Percentiles rank a stretch among this genome's conserved stretches.
These are phyloP conservation scores for Aphelinus certus DNA, from an alignment of 1,140 invertebrate genomes.

Conservation along the genomic window DNA sequence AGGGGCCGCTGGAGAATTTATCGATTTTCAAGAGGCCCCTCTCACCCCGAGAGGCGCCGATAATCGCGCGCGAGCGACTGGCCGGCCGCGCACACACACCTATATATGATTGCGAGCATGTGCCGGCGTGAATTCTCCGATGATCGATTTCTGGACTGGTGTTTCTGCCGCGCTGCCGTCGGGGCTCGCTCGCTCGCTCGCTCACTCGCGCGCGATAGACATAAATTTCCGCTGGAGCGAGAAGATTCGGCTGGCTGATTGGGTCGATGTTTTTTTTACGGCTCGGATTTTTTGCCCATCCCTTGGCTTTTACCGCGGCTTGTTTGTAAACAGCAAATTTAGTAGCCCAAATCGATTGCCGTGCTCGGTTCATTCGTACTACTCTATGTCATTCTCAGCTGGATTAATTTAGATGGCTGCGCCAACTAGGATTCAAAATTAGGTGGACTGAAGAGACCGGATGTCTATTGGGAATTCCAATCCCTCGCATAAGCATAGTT, in stretches of 20 bases:
- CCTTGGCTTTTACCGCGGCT: neutral
- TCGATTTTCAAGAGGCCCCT: slow-evolving; percentile 2
- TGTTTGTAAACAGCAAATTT: slow-evolving; percentile 20
- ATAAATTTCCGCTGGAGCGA: slow-evolving; percentile 13
- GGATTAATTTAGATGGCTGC: no score
- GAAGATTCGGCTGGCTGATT: slow-evolving; percentile 12
- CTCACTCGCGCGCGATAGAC: neutral
- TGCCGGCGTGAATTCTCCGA: neutral
- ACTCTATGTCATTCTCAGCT: no score
- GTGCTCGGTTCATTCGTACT: no score
- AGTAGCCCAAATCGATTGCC: neutral
- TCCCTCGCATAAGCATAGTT: no score
- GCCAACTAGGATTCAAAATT: no score
- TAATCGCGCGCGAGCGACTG: neutral
- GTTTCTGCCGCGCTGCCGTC: no score
- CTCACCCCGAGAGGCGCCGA: neutral
- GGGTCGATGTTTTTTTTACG: neutral
- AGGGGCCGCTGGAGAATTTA: slow-evolving; percentile 10
- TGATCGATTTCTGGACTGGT: neutral
- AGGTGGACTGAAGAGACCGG: no score
- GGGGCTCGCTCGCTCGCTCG: no score
- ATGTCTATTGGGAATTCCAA: no score
- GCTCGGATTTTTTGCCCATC: neutral
- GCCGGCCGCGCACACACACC: no score
- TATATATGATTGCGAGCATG: no score